Conservation (phyloP, 2,113 vertebrate genomes). For the Pygoscelis antarcticus region DNA sequence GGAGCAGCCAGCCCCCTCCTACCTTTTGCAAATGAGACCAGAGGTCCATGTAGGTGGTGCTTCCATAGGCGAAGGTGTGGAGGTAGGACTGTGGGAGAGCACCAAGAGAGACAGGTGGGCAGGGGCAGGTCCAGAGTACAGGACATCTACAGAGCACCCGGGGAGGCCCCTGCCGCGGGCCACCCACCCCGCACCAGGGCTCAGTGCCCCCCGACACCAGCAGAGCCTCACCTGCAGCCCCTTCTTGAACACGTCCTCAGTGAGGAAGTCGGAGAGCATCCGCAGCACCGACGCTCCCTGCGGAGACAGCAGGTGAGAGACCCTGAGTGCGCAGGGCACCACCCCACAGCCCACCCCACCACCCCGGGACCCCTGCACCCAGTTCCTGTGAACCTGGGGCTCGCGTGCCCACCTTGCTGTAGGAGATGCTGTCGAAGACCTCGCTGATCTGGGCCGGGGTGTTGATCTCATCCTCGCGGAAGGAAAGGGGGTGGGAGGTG, state of each 20-base stretch:
- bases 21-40: conserved; percentile 88
- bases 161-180: not conserved
- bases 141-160: accelerated
- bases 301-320: not conserved
- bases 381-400: accelerated
- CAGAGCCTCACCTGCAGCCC: conserved; percentile 85
- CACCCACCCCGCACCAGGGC: not conserved
- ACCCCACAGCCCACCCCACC: not conserved
- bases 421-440: conserved; percentile 87
- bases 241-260: conserved; percentile 79
- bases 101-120: not conserved
- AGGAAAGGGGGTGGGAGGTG: conserved; percentile 90
- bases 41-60: conserved; percentile 83
- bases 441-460: conserved; percentile 85
- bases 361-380: accelerated
- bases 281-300: conserved; percentile 89
- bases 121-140: not conserved
- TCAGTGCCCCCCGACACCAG: accelerated
- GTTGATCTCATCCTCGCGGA: conserved; percentile 79
- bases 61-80: conserved; percentile 76
- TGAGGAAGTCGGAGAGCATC: conserved; percentile 91
- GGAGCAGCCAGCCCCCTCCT: not conserved
- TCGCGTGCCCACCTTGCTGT: conserved; percentile 84
- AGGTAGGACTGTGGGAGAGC: conserved; percentile 81
- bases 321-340: accelerated